A percentile compares a stretch with the other conserved stretches of the same genome.
These are phyloP conservation scores for Dinomys branickii DNA, from an alignment of 2,113 vertebrate species.

Conservation along the genomic window DNA sequence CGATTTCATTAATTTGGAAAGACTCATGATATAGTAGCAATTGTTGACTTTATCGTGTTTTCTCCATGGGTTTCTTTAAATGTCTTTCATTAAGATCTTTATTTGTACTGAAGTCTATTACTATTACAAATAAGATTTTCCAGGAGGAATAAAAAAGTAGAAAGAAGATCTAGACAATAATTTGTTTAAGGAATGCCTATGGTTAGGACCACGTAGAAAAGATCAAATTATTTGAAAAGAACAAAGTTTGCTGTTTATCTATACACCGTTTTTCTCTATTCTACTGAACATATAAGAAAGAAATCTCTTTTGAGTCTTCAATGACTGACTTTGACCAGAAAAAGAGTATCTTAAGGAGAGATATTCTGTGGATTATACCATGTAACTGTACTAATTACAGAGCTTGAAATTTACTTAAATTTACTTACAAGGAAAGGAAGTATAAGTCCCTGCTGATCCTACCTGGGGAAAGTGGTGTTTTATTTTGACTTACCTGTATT, in stretches of 20 bases:
- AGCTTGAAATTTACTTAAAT: not conserved
- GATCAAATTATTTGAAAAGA: not conserved
- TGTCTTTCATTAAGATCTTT: not conserved
- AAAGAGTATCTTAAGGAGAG: constrained; percentile 18
- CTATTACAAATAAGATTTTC: not conserved
- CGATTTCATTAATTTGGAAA: not conserved
- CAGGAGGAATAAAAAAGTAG: not conserved
- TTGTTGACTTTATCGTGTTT: not conserved
- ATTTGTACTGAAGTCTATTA: not conserved
- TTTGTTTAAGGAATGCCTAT: not conserved
- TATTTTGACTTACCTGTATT: not conserved
- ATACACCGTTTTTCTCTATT: not conserved
- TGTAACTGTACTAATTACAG: constrained; percentile 36
- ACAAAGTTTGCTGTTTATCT: not conserved
- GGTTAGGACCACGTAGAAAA: not conserved
- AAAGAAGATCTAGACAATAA: not conserved
- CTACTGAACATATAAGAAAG: not conserved
- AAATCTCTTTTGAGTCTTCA: not conserved
- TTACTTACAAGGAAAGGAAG: not conserved
- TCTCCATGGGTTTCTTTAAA: not conserved
- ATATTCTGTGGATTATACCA: constrained; percentile 50
- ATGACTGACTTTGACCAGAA: not conserved
- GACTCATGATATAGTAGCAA: not conserved
- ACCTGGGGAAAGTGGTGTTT: not conserved
- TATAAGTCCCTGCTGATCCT: not conserved